Evolutionary conservation across 2,113 vertebrate genomes (phyloP), one percentile per base, ranked within the genome.

Genomic region (Phalacrocorax aristotelis): DNA sequence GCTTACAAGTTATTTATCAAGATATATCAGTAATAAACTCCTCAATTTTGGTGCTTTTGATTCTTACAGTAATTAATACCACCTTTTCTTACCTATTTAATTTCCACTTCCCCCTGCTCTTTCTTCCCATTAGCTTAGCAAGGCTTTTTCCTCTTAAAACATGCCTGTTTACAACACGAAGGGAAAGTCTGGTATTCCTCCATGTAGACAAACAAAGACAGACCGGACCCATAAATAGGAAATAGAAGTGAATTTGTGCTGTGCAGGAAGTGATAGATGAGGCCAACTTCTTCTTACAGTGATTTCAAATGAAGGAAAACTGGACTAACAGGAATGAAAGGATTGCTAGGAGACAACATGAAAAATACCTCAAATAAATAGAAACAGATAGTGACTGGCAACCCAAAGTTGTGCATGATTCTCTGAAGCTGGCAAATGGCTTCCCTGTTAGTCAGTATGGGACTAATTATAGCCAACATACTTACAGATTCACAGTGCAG

Each of bases 141-240:
- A 49, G 17, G 40, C 17, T 85, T 40, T 70, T 91, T 76, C 49
- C 89, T 91, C 68, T 83, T 83, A 54, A 77, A 89, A 68, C 19
- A 51, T 10, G 20, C 57, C 51, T 89, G 71, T 86, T 94, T 90
- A 75, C 55, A 77, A 40, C 15, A 32, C 66, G 65, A 82, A 69
- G 32, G 83, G 84, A 89, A 85, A 44, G 34, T n/a, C 70, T 95
- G 95, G 87, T 89, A 51, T 58, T 86, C 42, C 27, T 95, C 84
- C 93, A 90, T 19, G 36, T 5, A 88, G 64, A n/a, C 65, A 84
- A 90, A 93, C 40, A 97, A 81, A 87, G 66, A 58, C 4, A 79
- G 72, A 46, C 66, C 62, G 76, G 74, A 34, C 34, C 62, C 79
- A 49, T 29, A 61, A 91, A 83, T 61, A 91, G 74, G 82, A 96